A percentile compares a stretch with the other conserved stretches of the same genome.
Evolutionary conservation across 2,113 vertebrate genomes (phyloP).

Genomic region (Empidonax alnorum): DNA sequence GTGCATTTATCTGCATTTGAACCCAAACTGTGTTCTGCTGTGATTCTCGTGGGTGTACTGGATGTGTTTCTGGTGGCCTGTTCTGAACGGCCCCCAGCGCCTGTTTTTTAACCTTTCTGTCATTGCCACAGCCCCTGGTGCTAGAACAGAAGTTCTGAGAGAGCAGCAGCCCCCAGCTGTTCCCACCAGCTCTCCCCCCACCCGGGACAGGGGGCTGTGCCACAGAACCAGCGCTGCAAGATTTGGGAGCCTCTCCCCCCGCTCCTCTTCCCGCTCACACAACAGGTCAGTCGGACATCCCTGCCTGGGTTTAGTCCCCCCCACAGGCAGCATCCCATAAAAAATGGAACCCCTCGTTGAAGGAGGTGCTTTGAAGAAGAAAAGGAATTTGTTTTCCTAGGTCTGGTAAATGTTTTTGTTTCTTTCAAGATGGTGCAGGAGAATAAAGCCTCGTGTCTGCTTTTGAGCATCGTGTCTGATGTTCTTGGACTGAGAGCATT

Average conservation of each 20-base stretch:
- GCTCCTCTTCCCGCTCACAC: conserved; percentile 67
- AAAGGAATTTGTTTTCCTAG: background rate
- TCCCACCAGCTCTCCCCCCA: conserved; percentile 70
- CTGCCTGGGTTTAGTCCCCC: background rate
- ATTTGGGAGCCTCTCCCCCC: conserved; percentile 38
- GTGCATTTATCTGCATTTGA: background rate
- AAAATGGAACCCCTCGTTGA: background rate
- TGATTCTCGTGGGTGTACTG: background rate
- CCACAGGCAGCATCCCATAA: background rate
- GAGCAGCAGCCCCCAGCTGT: conserved; percentile 71
- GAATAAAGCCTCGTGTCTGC: background rate
- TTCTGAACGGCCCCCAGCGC: background rate
- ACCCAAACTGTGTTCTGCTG: background rate
- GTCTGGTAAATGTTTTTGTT: background rate
- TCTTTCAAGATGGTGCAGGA: background rate
- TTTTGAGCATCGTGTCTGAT: background rate
- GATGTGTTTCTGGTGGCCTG: background rate
- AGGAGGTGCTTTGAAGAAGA: background rate
- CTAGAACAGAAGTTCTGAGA: conserved; percentile 74
- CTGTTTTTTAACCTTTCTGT: background rate
- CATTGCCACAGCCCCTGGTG: conserved; percentile 33
- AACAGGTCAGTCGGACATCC: conserved; percentile 73
- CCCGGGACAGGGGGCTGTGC: conserved; percentile 54
- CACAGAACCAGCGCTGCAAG: conserved; percentile 50
- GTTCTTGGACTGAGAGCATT: background rate